Conservation (phyloP, 2,113 vertebrate genomes). For the Menura novaehollandiae region DNA sequence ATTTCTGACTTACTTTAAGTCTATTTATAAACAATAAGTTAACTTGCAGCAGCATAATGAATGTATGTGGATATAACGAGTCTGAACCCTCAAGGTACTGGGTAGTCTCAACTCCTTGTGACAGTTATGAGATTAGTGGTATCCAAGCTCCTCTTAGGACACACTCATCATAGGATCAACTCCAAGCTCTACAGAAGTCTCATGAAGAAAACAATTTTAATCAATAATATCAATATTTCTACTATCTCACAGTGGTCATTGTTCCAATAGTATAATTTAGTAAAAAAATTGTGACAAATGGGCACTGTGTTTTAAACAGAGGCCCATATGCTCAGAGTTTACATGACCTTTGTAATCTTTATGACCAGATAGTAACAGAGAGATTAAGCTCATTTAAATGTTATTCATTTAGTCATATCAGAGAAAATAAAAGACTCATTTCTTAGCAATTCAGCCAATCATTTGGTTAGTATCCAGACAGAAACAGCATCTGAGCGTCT, state of each 20-base stretch:
- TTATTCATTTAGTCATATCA: neutral
- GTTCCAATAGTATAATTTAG: neutral
- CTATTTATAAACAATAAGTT: neutral
- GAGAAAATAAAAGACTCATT: neutral
- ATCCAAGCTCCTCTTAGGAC: neutral
- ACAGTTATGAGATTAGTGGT: neutral
- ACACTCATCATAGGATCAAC: neutral
- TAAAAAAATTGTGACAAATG: neutral
- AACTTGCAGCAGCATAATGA: neutral
- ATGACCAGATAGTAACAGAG: neutral
- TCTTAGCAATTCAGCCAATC: neutral
- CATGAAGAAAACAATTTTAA: neutral
- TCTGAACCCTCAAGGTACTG: neutral
- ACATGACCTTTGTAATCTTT: neutral
- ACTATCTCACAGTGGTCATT: neutral
- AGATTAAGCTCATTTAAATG: neutral
- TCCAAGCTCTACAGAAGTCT: neutral
- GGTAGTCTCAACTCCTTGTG: neutral
- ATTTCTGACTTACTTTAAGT: neutral
- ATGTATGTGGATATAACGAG: neutral
- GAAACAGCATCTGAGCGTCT: neutral
- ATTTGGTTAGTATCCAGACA: neutral
- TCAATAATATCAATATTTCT: neutral
- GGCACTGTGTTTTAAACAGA: neutral
- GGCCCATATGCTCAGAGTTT: neutral